Conservation (phyloP, 2,888 invertebrate genomes). For the Tipula lateralis region DNA sequence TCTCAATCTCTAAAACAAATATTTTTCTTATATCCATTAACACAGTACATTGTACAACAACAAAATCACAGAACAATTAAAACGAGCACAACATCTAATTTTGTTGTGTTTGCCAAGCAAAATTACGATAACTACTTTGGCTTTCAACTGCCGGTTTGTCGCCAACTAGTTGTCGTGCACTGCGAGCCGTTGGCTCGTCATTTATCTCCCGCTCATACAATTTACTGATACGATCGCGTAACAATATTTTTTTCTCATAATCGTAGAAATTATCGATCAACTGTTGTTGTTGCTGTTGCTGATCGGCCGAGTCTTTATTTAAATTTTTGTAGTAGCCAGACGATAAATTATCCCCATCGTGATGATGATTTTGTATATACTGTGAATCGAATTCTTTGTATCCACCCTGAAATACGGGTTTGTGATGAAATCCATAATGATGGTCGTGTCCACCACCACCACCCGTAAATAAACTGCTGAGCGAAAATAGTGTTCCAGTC, state of each 20-base stretch:
- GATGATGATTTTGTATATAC: constrained; percentile 40
- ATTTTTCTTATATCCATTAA: background rate
- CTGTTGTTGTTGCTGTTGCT: constrained; percentile 39
- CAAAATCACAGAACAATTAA: background rate
- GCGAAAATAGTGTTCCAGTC: constrained; percentile 46
- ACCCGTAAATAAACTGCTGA: constrained; percentile 38
- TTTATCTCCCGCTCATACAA: constrained; percentile 33
- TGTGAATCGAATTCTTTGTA: constrained; percentile 36
- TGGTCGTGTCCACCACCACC: constrained; percentile 34
- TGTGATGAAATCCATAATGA: constrained; percentile 28
- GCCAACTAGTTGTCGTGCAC: background rate
- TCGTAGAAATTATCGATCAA: constrained; percentile 45
- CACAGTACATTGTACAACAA: background rate
- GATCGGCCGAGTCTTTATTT: constrained; percentile 38
- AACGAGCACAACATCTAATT: background rate
- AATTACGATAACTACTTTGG: constrained; percentile 35
- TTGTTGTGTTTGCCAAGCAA: constrained; percentile 36
- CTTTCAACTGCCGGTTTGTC: constrained; percentile 30
- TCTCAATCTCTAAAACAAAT: background rate
- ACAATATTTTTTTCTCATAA: constrained; percentile 41
- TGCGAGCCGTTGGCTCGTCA: background rate
- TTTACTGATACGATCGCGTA: constrained; percentile 39
- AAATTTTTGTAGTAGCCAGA: constrained; percentile 42
- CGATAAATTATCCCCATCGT: constrained; percentile 32
- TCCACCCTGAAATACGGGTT: constrained; percentile 31